These are phyloP conservation scores for Holacanthus passer DNA, from an alignment of 2,113 vertebrate species.

Conservation along the genomic window DNA sequence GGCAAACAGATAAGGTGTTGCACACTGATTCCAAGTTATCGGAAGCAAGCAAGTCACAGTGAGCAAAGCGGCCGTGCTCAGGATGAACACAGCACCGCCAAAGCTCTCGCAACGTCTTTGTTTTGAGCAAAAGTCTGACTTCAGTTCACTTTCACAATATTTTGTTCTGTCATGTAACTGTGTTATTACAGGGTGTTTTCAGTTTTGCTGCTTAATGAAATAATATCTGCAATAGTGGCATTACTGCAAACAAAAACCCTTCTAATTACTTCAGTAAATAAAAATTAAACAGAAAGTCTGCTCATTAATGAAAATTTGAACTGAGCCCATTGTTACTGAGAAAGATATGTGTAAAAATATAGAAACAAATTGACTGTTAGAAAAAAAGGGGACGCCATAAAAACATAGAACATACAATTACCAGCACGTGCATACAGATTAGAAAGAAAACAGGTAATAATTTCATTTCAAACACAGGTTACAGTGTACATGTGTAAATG, in stretches of 20 bases:
- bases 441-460: not conserved
- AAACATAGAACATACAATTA: not conserved
- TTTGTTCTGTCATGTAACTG: too few species aligned
- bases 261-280: slow-evolving; percentile 6
- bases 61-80: not conserved
- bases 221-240: not conserved
- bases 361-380: too few species aligned
- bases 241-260: not conserved
- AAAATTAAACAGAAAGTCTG: not conserved
- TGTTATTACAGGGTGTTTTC: not conserved
- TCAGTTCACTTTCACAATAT: too few species aligned
- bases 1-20: not conserved
- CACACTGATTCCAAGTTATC: not conserved
- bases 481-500: not conserved
- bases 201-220: not conserved
- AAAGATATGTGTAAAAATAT: not conserved
- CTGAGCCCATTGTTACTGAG: too few species aligned
- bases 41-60: too few species aligned
- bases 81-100: not conserved
- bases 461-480: not conserved
- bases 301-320: not conserved
- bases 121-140: not conserved
- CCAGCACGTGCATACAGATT: not conserved
- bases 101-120: not conserved
- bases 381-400: not conserved